Percentiles rank a stretch among this genome's conserved stretches.
phyloP scores from a whole-genome alignment of 2,113 vertebrate species.

The Malurus alboscapulatus region DNA sequence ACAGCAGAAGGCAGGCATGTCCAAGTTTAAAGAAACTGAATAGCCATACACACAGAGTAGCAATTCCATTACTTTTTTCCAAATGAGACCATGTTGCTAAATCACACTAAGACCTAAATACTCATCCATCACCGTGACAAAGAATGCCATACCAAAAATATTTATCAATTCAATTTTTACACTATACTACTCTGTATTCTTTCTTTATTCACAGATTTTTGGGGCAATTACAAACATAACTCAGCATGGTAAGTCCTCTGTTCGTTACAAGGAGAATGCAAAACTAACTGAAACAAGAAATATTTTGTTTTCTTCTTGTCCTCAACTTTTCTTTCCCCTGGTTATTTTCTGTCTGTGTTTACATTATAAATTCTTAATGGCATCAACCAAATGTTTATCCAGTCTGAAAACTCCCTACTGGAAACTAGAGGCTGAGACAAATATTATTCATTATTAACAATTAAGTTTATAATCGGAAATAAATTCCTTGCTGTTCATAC shows the following conservation, averaged over 20 bases:
- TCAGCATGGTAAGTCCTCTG: background rate
- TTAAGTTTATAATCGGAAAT: background rate
- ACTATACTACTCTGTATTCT: background rate
- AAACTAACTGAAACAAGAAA: background rate
- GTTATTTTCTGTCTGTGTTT: background rate
- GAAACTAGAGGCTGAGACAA: background rate
- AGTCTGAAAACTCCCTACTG: background rate
- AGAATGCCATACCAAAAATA: background rate
- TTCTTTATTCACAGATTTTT: background rate
- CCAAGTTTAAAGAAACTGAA: background rate
- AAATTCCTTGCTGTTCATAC: background rate
- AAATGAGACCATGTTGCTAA: background rate
- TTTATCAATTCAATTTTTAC: background rate
- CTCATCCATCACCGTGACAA: background rate
- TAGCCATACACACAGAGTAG: background rate
- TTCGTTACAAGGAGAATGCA: background rate
- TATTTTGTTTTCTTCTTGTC: background rate
- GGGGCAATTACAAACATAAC: background rate
- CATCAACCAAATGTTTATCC: background rate
- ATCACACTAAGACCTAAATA: background rate
- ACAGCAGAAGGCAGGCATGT: background rate
- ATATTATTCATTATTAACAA: background rate
- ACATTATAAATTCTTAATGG: background rate
- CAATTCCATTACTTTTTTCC: background rate
- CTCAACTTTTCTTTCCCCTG: background rate